These are phyloP conservation scores for Synergus umbraculus DNA, from an alignment of 2,888 invertebrate species.

Conservation along the genomic window DNA sequence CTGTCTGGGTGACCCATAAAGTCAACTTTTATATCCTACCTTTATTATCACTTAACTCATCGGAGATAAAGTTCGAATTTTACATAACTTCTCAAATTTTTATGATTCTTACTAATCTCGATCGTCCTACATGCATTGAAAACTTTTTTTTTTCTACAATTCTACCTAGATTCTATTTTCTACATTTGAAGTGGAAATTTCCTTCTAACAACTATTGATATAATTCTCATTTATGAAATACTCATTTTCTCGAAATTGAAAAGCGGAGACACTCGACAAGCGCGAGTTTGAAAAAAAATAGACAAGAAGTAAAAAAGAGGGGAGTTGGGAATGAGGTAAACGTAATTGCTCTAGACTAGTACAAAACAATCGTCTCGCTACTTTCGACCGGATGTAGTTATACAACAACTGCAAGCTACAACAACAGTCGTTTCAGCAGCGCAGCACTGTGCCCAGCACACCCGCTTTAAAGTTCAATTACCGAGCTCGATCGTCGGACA, in stretches of 20 bases:
- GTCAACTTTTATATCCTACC: slow-evolving; percentile 10
- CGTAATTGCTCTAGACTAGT: slow-evolving; percentile 38
- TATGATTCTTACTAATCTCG: too few species aligned
- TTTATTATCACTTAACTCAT: slow-evolving; percentile 12
- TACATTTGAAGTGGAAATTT: not conserved
- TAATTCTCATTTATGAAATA: not conserved
- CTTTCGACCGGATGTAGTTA: slow-evolving; percentile 46
- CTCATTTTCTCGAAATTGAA: not conserved
- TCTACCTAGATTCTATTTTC: not conserved
- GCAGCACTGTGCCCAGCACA: slow-evolving; percentile 47
- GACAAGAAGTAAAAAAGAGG: not conserved
- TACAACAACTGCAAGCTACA: slow-evolving; percentile 43
- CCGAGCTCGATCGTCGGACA: slow-evolving; percentile 57
- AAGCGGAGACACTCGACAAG: slow-evolving; percentile 11
- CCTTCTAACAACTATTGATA: not conserved
- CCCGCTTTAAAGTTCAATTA: slow-evolving; percentile 61
- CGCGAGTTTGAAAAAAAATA: not conserved
- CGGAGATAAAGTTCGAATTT: slow-evolving; percentile 8
- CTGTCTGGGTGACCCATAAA: slow-evolving; percentile 12
- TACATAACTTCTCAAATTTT: slow-evolving; percentile 13
- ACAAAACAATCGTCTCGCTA: slow-evolving; percentile 41
- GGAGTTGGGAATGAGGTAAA: slow-evolving; percentile 22
- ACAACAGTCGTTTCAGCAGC: slow-evolving; percentile 34
- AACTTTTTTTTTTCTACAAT: not conserved
- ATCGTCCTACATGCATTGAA: too few species aligned